Conservation (phyloP, 2,888 invertebrate species). For the Hirtodrosophila histrioides region DNA sequence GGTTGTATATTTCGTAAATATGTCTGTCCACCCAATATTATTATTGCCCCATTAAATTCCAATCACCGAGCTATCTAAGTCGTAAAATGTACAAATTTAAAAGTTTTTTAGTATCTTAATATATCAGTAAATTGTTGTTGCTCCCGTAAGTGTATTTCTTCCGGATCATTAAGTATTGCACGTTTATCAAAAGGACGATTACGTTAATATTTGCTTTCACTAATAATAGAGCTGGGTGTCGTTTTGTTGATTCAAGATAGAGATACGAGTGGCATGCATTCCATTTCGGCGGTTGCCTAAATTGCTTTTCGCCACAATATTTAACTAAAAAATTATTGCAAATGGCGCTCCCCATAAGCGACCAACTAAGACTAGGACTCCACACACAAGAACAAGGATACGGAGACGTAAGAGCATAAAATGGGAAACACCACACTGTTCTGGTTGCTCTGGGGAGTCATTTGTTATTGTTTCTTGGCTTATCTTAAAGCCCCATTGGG, state of each 20-base stretch:
- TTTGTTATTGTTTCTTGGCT: conserved; percentile 73
- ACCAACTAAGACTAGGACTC: not conserved
- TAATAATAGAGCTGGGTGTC: conserved; percentile 40
- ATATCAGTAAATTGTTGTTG: too few species aligned
- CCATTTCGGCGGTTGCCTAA: conserved; percentile 10
- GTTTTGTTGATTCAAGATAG: conserved; percentile 57
- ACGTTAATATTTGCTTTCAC: conserved; percentile 15
- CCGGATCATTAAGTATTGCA: too few species aligned
- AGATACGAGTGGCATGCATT: conserved; percentile 24
- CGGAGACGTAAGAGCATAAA: conserved; percentile 1
- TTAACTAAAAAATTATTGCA: conserved; percentile 48
- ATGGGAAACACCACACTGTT: conserved; percentile 15
- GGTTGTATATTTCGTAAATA: too few species aligned
- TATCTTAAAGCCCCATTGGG: conserved; percentile 56
- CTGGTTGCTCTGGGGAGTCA: conserved; percentile 59
- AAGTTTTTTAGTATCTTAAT: too few species aligned
- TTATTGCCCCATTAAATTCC: too few species aligned
- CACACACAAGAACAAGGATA: conserved; percentile 9
- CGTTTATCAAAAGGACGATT: too few species aligned
- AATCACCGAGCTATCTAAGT: too few species aligned
- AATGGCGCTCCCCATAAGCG: conserved; percentile 23
- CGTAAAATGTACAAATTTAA: too few species aligned
- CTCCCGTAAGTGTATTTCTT: too few species aligned
- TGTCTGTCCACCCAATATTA: too few species aligned
- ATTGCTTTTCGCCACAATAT: conserved; percentile 35